Base-by-base conservation (phyloP, 2,113 vertebrate genomes). In the Pleuronectes platessa region DNA sequence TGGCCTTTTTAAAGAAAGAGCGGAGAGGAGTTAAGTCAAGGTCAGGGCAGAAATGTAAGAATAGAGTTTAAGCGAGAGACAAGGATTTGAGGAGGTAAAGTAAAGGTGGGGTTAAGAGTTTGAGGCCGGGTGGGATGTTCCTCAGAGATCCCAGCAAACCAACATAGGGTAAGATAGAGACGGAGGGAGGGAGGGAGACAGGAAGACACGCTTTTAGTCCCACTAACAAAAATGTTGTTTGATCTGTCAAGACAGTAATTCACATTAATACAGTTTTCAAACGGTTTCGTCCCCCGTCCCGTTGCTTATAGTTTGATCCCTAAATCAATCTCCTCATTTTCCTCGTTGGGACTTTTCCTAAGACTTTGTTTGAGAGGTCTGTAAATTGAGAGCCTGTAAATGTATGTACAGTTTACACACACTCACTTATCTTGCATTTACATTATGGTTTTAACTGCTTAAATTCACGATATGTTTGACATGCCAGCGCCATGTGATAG, bases 211-310 rank as follows among this genome's bases (percentile, higher is more conserved):
- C 87, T 85, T 42, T 83, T 76, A 76, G 74, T 67, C 86, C 69
- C 76, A 66, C 79, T 86, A 79, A 89, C 89, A 85, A 80, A 77
- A 89, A 73, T 76, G 20, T 35, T 76, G 78, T 92, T 93, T 91
- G 78, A 91, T 90, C 71, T 88, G 68, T 85, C 66, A 55, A 42
- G 71, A 74, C 83, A 72, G 76, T 90, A 87, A 88, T 68, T 91
- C 83, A 88, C 70, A 59, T 70, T 73, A 81, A 69, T 83, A 72
- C 86, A 85, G 88, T 82, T 84, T 91, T 68, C 51, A 56, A 21
- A 14, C 21, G 26, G 56, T 79, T 89, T 87, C 67, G 70, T 89
- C 84, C 82, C 60, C 63, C 55, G 62, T 68, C 56, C 31, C n/a
- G 12, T 53, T 15, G 45, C 55, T 82, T 78, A 88, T 66, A 55